A percentile compares a stretch with the other conserved stretches of the same genome.
Conservation (phyloP, 2,888 invertebrate genomes). For the Pseudoips prasinana region DNA sequence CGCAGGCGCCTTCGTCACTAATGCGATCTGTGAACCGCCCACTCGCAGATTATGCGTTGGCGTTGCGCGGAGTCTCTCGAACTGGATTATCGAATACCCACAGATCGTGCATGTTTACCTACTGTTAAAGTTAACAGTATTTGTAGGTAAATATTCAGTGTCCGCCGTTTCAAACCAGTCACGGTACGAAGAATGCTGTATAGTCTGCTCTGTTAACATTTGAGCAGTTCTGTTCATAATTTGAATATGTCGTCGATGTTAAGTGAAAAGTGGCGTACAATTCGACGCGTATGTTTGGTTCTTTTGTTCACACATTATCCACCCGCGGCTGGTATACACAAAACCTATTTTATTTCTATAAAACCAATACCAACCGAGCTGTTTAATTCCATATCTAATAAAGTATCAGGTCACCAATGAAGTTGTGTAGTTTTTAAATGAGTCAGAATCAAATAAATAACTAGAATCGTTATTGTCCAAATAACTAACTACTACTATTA, state of each 20-base stretch:
- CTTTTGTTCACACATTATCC: slow-evolving; percentile 69
- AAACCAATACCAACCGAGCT: slow-evolving; percentile 31
- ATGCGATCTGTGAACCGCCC: slow-evolving; percentile 34
- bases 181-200: slow-evolving; percentile 16
- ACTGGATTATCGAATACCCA: slow-evolving; percentile 36
- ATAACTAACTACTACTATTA: too few relatives aligned
- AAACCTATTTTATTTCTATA: slow-evolving; percentile 56
- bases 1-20: slow-evolving; percentile 25
- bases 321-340: slow-evolving; percentile 55
- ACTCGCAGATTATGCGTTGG: slow-evolving; percentile 51
- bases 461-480: too few relatives aligned
- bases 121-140: slow-evolving; percentile 60
- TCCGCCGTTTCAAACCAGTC: slow-evolving; percentile 33
- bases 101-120: slow-evolving; percentile 34
- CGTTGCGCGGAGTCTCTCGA: slow-evolving; percentile 41
- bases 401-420: slow-evolving; percentile 15
- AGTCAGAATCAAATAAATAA: too few relatives aligned
- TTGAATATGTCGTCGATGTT: slow-evolving; percentile 45
- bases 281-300: slow-evolving; percentile 71
- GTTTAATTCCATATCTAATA: slow-evolving; percentile 31
- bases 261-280: slow-evolving; percentile 60
- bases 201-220: slow-evolving; percentile 35
- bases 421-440: too few relatives aligned
- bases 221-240: slow-evolving; percentile 35
- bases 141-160: slow-evolving; percentile 58